These are phyloP conservation scores for Platorchestia sp. DNA, from an alignment of 1,140 invertebrate species.

Conservation along the genomic window DNA sequence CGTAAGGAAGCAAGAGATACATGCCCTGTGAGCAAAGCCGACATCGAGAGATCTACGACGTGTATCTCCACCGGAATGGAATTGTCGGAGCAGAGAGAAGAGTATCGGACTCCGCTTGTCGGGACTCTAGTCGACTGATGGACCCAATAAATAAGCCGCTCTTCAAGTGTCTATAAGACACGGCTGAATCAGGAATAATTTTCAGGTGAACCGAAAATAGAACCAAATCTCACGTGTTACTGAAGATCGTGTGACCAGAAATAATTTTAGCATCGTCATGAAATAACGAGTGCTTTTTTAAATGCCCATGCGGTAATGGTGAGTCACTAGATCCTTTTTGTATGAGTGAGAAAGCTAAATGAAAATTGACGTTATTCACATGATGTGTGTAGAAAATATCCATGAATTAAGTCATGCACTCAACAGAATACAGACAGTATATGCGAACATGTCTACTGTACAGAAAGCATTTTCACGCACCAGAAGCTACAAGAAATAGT, in stretches of 20 bases:
- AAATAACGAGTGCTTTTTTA: not conserved
- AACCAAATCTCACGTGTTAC: not conserved
- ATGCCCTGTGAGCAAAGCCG: conserved; percentile 65
- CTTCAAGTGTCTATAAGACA: not conserved
- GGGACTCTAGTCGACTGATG: conserved; percentile 8
- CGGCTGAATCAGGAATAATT: not conserved
- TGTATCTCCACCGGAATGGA: conserved; percentile 67
- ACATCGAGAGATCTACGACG: conserved; percentile 66
- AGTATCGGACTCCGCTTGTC: conserved; percentile 48
- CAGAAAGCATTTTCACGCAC: too few species aligned
- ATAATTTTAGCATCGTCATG: too few species aligned
- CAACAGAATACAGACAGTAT: too few species aligned
- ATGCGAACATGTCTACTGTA: too few species aligned
- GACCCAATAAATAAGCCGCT: conserved; percentile 38
- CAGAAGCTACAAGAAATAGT: too few species aligned
- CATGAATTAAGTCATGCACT: too few species aligned
- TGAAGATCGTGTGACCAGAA: not conserved
- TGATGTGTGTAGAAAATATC: too few species aligned
- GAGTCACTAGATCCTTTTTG: not conserved
- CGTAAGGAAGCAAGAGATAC: conserved; percentile 59
- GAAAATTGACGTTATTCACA: too few species aligned
- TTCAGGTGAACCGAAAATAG: not conserved
- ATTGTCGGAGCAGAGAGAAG: conserved; percentile 64
- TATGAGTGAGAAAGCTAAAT: not conserved
- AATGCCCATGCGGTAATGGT: not conserved